A percentile compares a stretch with the other conserved stretches of the same genome.
Conservation (phyloP, 2,797 vertebrate genomes). For the Platalea minor region DNA sequence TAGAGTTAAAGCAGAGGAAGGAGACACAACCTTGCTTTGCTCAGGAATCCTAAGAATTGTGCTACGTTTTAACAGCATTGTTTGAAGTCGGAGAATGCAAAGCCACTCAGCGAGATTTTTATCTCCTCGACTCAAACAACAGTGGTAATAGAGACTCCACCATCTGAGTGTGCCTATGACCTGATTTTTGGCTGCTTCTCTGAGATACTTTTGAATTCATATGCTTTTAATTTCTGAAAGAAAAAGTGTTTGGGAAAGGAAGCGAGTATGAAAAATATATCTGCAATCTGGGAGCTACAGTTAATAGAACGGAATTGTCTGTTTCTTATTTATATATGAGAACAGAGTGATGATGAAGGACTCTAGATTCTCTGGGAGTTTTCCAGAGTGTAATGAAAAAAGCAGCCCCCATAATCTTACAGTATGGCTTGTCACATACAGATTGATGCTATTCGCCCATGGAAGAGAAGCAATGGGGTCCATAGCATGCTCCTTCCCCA, state of each 20-base stretch:
- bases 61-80: constrained; percentile 23
- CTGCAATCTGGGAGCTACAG: constrained; percentile 28
- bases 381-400: neutral
- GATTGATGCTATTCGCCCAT: neutral
- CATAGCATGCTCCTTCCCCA: neutral
- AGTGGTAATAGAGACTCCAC: constrained; percentile 22
- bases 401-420: neutral
- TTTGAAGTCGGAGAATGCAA: constrained; percentile 38
- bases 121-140: constrained; percentile 46
- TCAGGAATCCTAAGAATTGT: constrained; percentile 44
- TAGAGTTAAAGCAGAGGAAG: constrained; percentile 5
- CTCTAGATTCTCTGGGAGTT: neutral
- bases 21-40: neutral
- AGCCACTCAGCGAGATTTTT: constrained; percentile 40
- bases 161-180: neutral
- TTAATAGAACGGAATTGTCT: neutral
- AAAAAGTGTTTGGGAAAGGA: constrained; percentile 61
- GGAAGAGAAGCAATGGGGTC: neutral
- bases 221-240: constrained; percentile 61
- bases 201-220: constrained; percentile 50
- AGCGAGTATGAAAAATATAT: constrained; percentile 38
- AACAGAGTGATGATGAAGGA: neutral
- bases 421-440: neutral
- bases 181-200: constrained; percentile 48
- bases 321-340: constrained; percentile 21